Evolutionary conservation across 23 tunicate species (phyloP), one percentile per base, ranked within the genome.

Genomic region (Ciona savignyi): DNA sequence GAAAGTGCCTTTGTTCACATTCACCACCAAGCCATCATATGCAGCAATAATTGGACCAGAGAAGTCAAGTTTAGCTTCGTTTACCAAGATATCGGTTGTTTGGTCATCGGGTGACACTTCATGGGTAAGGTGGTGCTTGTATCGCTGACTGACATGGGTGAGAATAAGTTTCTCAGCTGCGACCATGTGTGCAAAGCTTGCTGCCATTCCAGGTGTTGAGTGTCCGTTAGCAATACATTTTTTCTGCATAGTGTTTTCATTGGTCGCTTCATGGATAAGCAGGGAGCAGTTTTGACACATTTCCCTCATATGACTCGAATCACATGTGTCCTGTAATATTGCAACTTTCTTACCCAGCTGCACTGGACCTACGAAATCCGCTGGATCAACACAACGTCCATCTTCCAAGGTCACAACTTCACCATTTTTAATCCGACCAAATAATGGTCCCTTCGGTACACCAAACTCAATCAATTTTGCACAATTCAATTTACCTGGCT

Each of bases 81-180:
- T 62, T 30, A 35, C 81, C 0, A 90, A 72, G 20, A 30, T 70
- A 48, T 90, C 86, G 11, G 78, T 75, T 0, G 88, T 78, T 4
- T 34, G 33, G 56, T 74, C 86, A 25, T 60, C 71, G 28, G 71
- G 76, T 33, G 35, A 51, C 2, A 75, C 77, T 56, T 84, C 97
- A 67, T 90, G 90, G 22, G 74, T 42, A 1, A 49, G 23, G 20
- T 34, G 25, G 35, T 79, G 75, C 79, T 84, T 79, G 51, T 90
- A 79, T 81, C 86, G 73, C 70, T 90, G 97, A 77, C 97, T 90
- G 28, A 84, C 62, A 68, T 92, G 98, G n/a, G 87, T 85, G 62
- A 86, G 33, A 25, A 92, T 71, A 3, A 92, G 63, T 72, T 66
- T 80, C 21, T 51, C 19, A 9, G 83, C 81, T 20, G 68, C 72